Percentiles rank a stretch among this genome's conserved stretches.
Evolutionary conservation across 2,113 vertebrate genomes (phyloP).

Genomic region (Albula goreensis): DNA sequence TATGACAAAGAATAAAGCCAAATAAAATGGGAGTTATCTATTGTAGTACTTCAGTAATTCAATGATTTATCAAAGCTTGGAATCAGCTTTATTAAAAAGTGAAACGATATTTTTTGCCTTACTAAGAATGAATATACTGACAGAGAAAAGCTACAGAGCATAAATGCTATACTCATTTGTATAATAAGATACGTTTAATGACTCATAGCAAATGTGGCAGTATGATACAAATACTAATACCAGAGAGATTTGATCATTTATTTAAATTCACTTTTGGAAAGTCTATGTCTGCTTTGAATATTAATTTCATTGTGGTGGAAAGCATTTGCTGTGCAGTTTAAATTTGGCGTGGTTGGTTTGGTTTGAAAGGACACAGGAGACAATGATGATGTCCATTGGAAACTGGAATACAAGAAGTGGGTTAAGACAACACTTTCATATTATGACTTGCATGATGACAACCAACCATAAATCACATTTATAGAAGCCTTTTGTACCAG

Average conservation of each 20-base stretch:
- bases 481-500: neutral
- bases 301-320: neutral
- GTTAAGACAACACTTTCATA: neutral
- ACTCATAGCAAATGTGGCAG: neutral
- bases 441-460: neutral
- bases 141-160: neutral
- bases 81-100: slow-evolving; percentile 3
- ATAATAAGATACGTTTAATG: neutral
- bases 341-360: slow-evolving; percentile 10
- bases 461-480: neutral
- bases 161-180: neutral
- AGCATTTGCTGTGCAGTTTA: neutral
- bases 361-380: neutral
- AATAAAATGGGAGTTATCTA: neutral
- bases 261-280: slow-evolving; percentile 3
- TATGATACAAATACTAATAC: neutral
- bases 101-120: neutral
- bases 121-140: neutral
- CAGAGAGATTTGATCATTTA: slow-evolving; percentile 1
- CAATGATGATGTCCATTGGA: neutral
- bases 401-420: neutral
- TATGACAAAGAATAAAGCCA: neutral
- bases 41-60: neutral
- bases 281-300: neutral
- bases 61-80: neutral